Evolutionary conservation across 2,113 vertebrate species (phyloP).

Genomic region (Opisthocomus hoazin): DNA sequence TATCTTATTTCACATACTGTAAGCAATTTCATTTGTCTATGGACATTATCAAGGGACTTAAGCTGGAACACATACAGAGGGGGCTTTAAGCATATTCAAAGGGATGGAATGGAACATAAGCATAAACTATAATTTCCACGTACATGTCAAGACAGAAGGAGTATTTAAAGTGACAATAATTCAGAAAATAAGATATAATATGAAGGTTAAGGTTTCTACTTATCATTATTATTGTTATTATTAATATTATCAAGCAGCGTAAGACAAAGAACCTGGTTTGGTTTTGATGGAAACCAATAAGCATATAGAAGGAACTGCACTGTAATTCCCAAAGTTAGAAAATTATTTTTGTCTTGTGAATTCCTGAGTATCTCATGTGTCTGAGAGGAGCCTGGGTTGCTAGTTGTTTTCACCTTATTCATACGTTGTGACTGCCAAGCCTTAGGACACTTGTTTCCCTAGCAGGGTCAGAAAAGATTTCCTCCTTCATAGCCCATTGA

Average conservation of each 20-base stretch:
- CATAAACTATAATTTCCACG: not conserved
- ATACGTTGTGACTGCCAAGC: not conserved
- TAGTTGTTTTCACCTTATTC: not conserved
- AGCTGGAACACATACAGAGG: not conserved
- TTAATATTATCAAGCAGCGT: not conserved
- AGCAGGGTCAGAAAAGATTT: not conserved
- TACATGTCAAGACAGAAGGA: not conserved
- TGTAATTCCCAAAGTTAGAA: not conserved
- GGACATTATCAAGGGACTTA: not conserved
- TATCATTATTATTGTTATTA: not conserved
- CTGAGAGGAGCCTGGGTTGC: accelerated
- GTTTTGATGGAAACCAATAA: not conserved
- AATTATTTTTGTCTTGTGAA: not conserved
- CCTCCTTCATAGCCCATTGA: not conserved
- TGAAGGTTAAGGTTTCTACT: not conserved
- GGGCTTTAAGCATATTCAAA: not conserved
- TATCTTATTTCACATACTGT: not conserved
- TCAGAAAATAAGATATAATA: not conserved
- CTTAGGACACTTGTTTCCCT: not conserved
- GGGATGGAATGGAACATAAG: not conserved
- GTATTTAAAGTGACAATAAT: not conserved
- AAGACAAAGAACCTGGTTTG: not conserved
- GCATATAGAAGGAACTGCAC: not conserved
- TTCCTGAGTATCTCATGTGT: not conserved
- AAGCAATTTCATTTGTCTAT: not conserved